Base-by-base conservation (phyloP, 2,113 vertebrate genomes). In the Ceuthmochares aereus region DNA sequence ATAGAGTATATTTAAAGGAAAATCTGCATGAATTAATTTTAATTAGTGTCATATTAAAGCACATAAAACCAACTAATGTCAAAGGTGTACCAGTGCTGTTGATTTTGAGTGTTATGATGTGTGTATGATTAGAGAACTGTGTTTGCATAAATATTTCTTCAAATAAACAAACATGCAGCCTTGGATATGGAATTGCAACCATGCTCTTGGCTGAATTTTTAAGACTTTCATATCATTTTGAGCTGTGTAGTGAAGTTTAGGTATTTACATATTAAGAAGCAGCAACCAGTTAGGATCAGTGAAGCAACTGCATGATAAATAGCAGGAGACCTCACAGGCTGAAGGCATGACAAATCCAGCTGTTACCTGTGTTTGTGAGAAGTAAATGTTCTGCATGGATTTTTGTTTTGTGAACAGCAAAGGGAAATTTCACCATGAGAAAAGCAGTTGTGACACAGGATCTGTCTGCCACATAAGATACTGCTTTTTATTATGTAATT, bases 1-100 rank as follows among this genome's bases (percentile, higher is more conserved):
- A 90, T 90, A 91, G 66, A 93, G 54, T 95, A 96, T 84, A 95
- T 95, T 97, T 97, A 97, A 97, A 90, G 80, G 17, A 79, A 86
- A 90, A 93, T 92, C 82, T 97, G 84, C 51, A 91, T 78, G 51
- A 95, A 80, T 82, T 83, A 62, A 51, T 96, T 91, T 87, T 92
- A 94, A 96, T 97, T 97, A 93, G 60, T 91, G 72, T 54, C 68
- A 77, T 83, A 97, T 93, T 96, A 94, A 88, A 30, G 51, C 55
- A n/a, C 66, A 70, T 67, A 91, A 96, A 95, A 68, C 5, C 47
- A 96, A 49, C 59, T 76, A 79, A 56, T 88, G 72, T 93, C 90
- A 97, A 87, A 97, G 34, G 52, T 85, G 78, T 78, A 76, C 23
- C 54, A 59, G 32, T 69, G 23, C 51, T 96, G 25, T 92, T 95